Percentiles rank a stretch among this genome's conserved stretches.
Evolutionary conservation across 1,140 invertebrate species (phyloP).

Genomic region (Colletes latitarsis): DNA sequence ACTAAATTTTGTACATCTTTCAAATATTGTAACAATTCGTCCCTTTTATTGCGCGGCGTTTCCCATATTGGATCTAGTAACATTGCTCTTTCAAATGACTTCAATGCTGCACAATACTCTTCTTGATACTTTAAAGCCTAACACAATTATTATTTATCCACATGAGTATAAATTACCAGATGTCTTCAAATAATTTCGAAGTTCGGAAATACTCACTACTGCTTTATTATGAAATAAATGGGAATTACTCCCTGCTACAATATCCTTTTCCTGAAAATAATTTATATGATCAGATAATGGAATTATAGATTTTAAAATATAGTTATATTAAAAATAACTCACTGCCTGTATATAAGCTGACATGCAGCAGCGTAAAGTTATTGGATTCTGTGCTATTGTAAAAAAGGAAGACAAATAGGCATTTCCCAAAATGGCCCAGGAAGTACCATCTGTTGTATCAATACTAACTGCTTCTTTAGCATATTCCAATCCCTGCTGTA

Average conservation of each 20-base stretch:
- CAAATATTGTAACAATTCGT: conserved; percentile 86
- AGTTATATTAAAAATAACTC: conserved; percentile 70
- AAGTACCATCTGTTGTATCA: conserved; percentile 91
- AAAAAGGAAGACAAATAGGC: conserved; percentile 93
- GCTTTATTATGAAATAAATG: conserved; percentile 94
- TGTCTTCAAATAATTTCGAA: neutral
- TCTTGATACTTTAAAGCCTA: conserved; percentile 92
- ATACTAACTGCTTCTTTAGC: conserved; percentile 92
- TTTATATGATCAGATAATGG: neutral
- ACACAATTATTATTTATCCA: conserved; percentile 59
- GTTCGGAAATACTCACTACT: conserved; percentile 84
- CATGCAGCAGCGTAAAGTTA: conserved; percentile 87
- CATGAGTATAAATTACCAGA: neutral
- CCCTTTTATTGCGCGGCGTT: conserved; percentile 83
- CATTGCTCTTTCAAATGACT: conserved; percentile 85
- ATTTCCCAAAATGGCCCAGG: conserved; percentile 93
- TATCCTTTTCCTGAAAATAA: conserved; percentile 86
- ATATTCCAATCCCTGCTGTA: conserved; percentile 88
- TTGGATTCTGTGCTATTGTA: conserved; percentile 87
- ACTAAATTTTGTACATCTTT: conserved; percentile 85
- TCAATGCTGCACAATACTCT: conserved; percentile 86
- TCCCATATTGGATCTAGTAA: conserved; percentile 89
- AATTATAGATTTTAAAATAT: neutral
- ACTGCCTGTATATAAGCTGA: conserved; percentile 92
- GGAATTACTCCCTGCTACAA: conserved; percentile 86